Evolutionary conservation across 2,797 vertebrate species (phyloP).

Genomic region (Crenichthys baileyi): DNA sequence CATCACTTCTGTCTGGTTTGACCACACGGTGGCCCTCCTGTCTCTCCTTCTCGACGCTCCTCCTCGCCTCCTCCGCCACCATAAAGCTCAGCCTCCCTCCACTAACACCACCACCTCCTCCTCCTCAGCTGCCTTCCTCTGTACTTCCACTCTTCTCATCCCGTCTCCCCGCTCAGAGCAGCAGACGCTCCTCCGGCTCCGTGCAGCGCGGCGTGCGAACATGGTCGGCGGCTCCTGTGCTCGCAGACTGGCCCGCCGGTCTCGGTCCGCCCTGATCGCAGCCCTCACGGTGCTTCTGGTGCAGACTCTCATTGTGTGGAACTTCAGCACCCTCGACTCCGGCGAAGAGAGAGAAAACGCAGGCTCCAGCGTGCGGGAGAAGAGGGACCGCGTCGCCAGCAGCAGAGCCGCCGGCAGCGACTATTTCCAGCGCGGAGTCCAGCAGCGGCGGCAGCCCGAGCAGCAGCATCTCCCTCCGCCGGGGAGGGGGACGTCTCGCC

Average conservation of each 20-base stretch:
- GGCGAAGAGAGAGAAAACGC: constrained; percentile 84
- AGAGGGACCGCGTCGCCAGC: constrained; percentile 79
- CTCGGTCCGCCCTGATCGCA: constrained; percentile 88
- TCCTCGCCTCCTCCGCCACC: constrained; percentile 58
- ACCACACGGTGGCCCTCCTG: constrained; percentile 80
- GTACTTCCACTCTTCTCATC: constrained; percentile 31
- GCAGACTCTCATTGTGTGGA: constrained; percentile 93
- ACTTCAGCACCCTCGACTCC: constrained; percentile 93
- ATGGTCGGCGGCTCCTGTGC: constrained; percentile 84
- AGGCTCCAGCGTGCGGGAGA: constrained; percentile 78
- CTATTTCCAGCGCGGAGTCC: constrained; percentile 67
- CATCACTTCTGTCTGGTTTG: constrained; percentile 10
- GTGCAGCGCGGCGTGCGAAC: constrained; percentile 64
- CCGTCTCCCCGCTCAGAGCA: constrained; percentile 58
- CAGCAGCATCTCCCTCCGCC: constrained; percentile 74
- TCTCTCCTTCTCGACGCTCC: constrained; percentile 61
- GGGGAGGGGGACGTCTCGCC: constrained; percentile 79
- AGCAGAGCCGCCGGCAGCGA: constrained; percentile 76
- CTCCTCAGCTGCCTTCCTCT: constrained; percentile 28
- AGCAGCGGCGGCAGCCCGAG: constrained; percentile 33
- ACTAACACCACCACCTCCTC: constrained; percentile 19
- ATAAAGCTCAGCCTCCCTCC: constrained; percentile 44
- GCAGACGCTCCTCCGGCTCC: constrained; percentile 67
- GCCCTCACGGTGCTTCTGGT: constrained; percentile 91
- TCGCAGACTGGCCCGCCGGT: constrained; percentile 91